Conservation (phyloP, 1,140 invertebrate species). For the Megalonaias nervosa region DNA sequence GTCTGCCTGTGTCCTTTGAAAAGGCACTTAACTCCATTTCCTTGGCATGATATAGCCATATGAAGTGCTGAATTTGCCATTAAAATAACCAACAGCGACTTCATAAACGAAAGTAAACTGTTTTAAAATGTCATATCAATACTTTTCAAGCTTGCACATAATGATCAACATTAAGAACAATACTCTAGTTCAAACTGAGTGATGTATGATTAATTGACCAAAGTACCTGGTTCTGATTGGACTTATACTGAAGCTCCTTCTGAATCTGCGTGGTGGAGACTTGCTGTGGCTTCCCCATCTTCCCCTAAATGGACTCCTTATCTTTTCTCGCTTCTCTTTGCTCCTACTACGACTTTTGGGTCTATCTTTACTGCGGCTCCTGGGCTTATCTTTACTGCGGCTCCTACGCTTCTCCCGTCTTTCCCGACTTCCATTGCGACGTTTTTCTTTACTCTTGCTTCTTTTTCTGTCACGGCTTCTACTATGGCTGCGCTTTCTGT, state of each 20-base stretch:
- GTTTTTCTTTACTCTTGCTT: slow-evolving; percentile 26
- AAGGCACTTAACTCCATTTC: too few species aligned
- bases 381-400: slow-evolving; percentile 20
- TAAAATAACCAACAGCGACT: too few species aligned
- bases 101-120: too few species aligned
- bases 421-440: slow-evolving; percentile 29
- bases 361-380: slow-evolving; percentile 11
- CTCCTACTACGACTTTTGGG: slow-evolving; percentile 32
- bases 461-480: slow-evolving; percentile 20
- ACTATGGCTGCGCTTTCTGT: slow-evolving; percentile 1
- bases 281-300: slow-evolving; percentile 18
- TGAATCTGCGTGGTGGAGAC: slow-evolving; percentile 14
- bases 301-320: not conserved
- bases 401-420: slow-evolving; percentile 3
- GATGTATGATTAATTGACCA: too few species aligned
- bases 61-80: too few species aligned
- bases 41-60: too few species aligned
- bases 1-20: too few species aligned
- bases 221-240: slow-evolving; percentile 36
- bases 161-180: too few species aligned
- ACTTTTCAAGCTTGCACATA: too few species aligned
- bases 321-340: slow-evolving; percentile 28
- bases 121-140: too few species aligned
- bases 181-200: too few species aligned
- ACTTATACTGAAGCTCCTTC: slow-evolving; percentile 48